These are phyloP conservation scores for Calameuta pallipes DNA, from an alignment of 2,888 invertebrate genomes.

Conservation along the genomic window DNA sequence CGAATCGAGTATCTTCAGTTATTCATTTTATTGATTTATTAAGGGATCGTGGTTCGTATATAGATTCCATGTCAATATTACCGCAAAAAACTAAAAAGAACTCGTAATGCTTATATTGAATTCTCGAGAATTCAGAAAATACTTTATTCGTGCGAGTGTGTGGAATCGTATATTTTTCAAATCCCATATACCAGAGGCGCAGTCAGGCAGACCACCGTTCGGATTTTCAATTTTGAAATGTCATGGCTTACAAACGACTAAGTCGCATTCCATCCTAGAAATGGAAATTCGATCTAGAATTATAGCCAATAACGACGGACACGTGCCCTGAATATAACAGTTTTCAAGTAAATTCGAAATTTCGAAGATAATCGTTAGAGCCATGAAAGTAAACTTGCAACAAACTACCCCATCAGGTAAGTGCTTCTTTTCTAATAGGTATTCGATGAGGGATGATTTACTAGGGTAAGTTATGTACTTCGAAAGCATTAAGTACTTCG, in stretches of 20 bases:
- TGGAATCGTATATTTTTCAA: not conserved
- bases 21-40: not conserved
- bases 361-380: not conserved
- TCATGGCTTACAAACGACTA: not conserved
- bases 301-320: not conserved
- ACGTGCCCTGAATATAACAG: not conserved
- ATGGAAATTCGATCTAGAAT: not conserved
- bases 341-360: not conserved
- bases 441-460: not conserved
- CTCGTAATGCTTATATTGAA: not conserved
- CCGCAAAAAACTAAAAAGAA: not conserved
- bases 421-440: no score
- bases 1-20: not conserved
- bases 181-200: not conserved
- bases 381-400: not conserved
- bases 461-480: not conserved
- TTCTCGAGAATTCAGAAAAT: not conserved
- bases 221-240: not conserved
- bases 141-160: not conserved
- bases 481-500: not conserved
- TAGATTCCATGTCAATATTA: not conserved
- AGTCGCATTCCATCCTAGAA: no score
- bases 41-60: not conserved
- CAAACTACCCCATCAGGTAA: not conserved
- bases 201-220: not conserved